Evolutionary conservation across 2,888 invertebrate genomes (phyloP).

Genomic region (Taphrorychus bicolor): DNA sequence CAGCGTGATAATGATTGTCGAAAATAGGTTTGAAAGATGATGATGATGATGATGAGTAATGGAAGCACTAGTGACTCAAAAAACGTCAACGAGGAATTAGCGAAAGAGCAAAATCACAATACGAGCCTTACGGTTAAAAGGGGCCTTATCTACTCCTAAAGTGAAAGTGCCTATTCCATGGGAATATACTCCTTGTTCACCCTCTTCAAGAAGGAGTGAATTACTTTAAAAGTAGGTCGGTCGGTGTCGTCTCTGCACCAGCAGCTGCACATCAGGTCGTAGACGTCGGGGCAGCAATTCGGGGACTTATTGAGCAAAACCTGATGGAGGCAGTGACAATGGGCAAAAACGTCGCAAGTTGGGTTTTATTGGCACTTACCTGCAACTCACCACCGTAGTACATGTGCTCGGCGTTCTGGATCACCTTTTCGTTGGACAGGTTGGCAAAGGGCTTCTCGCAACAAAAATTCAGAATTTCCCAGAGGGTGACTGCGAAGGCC

Average conservation of each 20-base stretch:
- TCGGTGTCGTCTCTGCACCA: constrained; percentile 68
- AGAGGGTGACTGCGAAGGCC: constrained; percentile 71
- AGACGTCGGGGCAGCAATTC: constrained; percentile 77
- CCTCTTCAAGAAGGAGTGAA: constrained; percentile 73
- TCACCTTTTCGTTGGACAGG: constrained; percentile 68
- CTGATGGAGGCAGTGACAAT: too few relatives aligned
- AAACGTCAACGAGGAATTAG: background rate
- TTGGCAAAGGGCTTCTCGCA: constrained; percentile 68
- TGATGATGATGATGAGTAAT: background rate
- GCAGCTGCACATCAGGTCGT: constrained; percentile 77
- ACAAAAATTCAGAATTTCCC: constrained; percentile 70
- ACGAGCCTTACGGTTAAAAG: background rate
- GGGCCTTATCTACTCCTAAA: background rate
- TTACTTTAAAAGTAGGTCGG: constrained; percentile 70
- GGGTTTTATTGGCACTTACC: constrained; percentile 58
- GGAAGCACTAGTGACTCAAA: background rate
- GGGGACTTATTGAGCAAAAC: constrained; percentile 72
- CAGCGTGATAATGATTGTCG: background rate
- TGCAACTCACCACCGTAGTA: constrained; percentile 69
- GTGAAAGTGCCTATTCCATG: constrained; percentile 50
- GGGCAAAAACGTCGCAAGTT: constrained; percentile 19
- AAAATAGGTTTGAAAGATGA: background rate
- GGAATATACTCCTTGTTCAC: constrained; percentile 65
- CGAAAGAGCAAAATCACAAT: background rate
- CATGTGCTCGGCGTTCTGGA: constrained; percentile 71